phyloP scores from a whole-genome alignment of 2,797 vertebrate species.

The Eupleurogrammus muticus region DNA sequence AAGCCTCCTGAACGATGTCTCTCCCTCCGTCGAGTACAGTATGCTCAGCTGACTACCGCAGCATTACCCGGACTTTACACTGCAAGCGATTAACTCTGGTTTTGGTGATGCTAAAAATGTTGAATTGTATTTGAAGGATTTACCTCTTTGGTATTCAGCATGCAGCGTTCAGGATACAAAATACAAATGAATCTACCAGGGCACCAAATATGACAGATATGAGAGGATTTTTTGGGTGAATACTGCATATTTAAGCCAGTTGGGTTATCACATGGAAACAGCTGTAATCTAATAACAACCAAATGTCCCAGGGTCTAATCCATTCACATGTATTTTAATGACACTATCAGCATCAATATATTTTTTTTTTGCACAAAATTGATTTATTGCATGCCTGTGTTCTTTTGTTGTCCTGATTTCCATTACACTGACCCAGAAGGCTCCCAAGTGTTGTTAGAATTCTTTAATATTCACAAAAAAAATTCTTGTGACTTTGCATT shows the following conservation, averaged over 20 bases:
- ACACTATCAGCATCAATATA: not conserved
- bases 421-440: not conserved
- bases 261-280: not conserved
- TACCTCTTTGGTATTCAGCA: slow-evolving; percentile 14
- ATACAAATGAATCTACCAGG: slow-evolving; percentile 4
- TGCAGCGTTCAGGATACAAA: not conserved
- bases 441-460: not conserved
- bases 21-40: slow-evolving; percentile 20
- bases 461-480: not conserved
- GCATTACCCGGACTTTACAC: slow-evolving; percentile 16
- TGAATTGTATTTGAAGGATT: slow-evolving; percentile 20
- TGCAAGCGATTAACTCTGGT: slow-evolving; percentile 21
- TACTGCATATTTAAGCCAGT: not conserved
- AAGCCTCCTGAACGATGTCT: slow-evolving; percentile 29
- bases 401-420: not conserved
- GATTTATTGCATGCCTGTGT: not conserved
- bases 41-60: slow-evolving; percentile 32
- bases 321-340: not conserved
- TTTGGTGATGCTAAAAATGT: not conserved
- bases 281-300: not conserved
- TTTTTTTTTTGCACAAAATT: not conserved
- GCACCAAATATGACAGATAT: not conserved
- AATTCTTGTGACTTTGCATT: slow-evolving; percentile 5
- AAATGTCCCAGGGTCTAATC: not conserved
- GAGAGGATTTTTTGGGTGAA: not conserved